phyloP scores from a whole-genome alignment of 1,140 invertebrate genomes.

The Drosophila pandora region DNA sequence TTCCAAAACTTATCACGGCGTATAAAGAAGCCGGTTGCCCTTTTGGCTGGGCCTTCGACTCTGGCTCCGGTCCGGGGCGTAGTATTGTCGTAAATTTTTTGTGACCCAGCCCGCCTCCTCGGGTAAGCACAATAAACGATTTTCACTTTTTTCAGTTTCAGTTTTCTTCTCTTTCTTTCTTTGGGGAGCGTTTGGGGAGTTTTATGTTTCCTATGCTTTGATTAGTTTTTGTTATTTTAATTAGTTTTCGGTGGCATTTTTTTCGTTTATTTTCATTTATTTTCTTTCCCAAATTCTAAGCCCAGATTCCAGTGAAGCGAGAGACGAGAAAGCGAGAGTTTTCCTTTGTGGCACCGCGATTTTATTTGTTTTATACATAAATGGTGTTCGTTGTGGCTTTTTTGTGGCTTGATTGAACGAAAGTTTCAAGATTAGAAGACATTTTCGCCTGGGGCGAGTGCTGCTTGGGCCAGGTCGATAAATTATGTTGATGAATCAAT shows the following conservation, averaged over 20 bases:
- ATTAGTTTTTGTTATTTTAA: conserved; percentile 52
- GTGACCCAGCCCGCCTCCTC: conserved; percentile 18
- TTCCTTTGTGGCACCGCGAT: conserved; percentile 37
- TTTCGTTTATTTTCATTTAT: conserved; percentile 22
- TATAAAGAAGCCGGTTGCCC: conserved; percentile 27
- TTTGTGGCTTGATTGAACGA: conserved; percentile 38
- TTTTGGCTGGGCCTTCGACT: conserved; percentile 4
- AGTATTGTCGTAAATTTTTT: conserved; percentile 48
- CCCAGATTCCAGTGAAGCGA: conserved; percentile 32
- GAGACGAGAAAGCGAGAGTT: conserved; percentile 49
- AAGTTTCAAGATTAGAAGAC: conserved; percentile 43
- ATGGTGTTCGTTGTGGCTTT: conserved; percentile 14
- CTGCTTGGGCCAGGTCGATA: conserved; percentile 19
- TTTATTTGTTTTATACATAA: conserved; percentile 32
- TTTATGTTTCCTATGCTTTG: conserved; percentile 41
- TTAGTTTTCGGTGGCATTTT: conserved; percentile 46
- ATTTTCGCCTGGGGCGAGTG: conserved; percentile 15
- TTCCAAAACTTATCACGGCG: conserved; percentile 38
- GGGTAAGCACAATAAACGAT: conserved; percentile 43
- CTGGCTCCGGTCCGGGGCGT: conserved; percentile 15
- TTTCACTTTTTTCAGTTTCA: conserved; percentile 53
- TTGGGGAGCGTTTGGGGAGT: conserved; percentile 1
- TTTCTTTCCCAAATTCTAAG: conserved; percentile 38
- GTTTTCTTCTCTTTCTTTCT: conserved; percentile 5
- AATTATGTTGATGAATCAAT: conserved; percentile 16